phyloP scores from a whole-genome alignment of 1,140 invertebrate species.

The Mercenaria mercenaria region DNA sequence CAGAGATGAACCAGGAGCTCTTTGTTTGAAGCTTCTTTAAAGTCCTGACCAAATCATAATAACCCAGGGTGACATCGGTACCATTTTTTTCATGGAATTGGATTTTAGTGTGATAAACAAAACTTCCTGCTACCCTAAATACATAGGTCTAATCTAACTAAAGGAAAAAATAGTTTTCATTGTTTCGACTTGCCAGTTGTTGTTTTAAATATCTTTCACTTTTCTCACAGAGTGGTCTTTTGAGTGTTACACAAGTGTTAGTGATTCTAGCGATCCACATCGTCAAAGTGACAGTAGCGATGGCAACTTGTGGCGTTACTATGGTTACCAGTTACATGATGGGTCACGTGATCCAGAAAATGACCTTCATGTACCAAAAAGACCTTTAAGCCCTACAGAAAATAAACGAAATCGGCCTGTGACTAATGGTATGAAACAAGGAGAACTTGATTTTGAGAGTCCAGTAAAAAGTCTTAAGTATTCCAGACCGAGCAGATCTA shows the following conservation, averaged over 20 bases:
- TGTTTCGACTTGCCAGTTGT: too few species aligned
- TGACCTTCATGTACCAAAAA: neutral
- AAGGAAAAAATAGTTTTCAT: too few species aligned
- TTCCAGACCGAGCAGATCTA: neutral
- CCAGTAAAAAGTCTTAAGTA: conserved; percentile 23
- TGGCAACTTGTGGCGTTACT: conserved; percentile 46
- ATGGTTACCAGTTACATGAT: conserved; percentile 46
- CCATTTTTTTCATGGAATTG: too few species aligned
- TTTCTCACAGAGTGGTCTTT: conserved; percentile 54
- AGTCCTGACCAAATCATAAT: too few species aligned
- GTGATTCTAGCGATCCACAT: conserved; percentile 44
- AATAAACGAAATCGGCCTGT: neutral
- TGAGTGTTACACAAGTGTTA: conserved; percentile 58
- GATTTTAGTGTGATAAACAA: too few species aligned
- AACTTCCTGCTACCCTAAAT: too few species aligned
- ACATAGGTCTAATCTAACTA: too few species aligned
- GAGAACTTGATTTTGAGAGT: neutral
- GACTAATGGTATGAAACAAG: neutral
- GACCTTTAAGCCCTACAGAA: neutral
- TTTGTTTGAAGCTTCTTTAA: too few species aligned
- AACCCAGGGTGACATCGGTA: too few species aligned
- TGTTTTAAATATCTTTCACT: too few species aligned
- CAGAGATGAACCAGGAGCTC: too few species aligned
- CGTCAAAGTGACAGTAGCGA: conserved; percentile 55
- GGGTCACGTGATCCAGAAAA: conserved; percentile 17